These are phyloP conservation scores for Platypus cylindrus DNA, from an alignment of 2,888 invertebrate species.

Conservation along the genomic window DNA sequence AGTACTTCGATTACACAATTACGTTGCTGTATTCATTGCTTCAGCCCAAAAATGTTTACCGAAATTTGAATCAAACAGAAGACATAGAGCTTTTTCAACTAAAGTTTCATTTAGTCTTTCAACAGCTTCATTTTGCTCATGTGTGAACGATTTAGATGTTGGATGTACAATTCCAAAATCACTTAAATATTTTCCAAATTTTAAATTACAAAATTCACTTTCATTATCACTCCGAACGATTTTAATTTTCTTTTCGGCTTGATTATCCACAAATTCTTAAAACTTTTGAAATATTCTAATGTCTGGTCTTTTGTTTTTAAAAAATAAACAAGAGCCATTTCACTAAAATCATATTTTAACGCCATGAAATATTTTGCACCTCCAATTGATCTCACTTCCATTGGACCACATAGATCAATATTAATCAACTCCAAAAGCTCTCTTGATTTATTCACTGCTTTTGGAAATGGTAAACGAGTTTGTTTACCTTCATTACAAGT, in stretches of 20 bases:
- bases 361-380: neutral
- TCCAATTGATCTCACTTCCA: neutral
- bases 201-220: conserved; percentile 6
- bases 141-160: conserved; percentile 14
- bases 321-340: conserved; percentile 4
- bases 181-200: conserved; percentile 18
- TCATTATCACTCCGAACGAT: conserved; percentile 20
- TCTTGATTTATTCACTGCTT: conserved; percentile 9
- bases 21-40: conserved; percentile 17
- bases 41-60: conserved; percentile 18
- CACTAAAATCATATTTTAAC: neutral
- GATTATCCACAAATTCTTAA: conserved; percentile 23
- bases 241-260: conserved; percentile 20
- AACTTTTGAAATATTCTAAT: conserved; percentile 18
- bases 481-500: conserved; percentile 22
- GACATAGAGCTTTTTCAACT: conserved; percentile 19
- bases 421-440: neutral
- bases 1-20: conserved; percentile 17
- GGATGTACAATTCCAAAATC: conserved; percentile 25
- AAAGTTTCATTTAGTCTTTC: conserved; percentile 19
- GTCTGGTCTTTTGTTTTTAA: conserved; percentile 5
- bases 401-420: conserved; percentile 2
- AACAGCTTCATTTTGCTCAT: conserved; percentile 24
- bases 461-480: conserved; percentile 19
- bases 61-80: conserved; percentile 16